These are phyloP conservation scores for Galeruca laticollis DNA, from an alignment of 2,888 invertebrate genomes.

Conservation along the genomic window DNA sequence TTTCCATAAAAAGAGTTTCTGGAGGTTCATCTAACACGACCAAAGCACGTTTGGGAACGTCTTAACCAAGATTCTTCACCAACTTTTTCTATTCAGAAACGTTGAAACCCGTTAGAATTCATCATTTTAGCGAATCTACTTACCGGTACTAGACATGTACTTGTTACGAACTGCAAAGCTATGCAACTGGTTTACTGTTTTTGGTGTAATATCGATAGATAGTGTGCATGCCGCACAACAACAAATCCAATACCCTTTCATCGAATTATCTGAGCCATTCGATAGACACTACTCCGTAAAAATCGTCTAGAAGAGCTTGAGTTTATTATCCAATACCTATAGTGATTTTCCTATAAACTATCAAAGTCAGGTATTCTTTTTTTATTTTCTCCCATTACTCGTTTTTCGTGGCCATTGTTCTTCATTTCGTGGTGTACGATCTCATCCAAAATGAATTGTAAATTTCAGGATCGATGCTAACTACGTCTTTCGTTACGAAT, in stretches of 20 bases:
- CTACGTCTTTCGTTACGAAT: conserved; percentile 98
- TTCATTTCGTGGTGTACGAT: conserved; percentile 97
- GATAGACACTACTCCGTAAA: conserved; percentile 98
- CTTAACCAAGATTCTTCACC: conserved; percentile 99
- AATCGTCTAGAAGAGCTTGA: conserved; percentile 96
- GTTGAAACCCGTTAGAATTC: conserved; percentile 99
- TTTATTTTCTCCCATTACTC: conserved; percentile 63
- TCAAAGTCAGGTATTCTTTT: conserved; percentile 95
- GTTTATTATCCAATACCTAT: conserved; percentile 98
- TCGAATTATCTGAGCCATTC: conserved; percentile 99
- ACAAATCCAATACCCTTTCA: conserved; percentile 96
- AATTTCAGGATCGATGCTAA: conserved; percentile 98
- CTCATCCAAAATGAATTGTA: conserved; percentile 98
- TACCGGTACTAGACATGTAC: conserved; percentile 98
- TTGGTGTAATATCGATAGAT: conserved; percentile 98
- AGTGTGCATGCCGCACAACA: conserved; percentile 99
- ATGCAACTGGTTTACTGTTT: conserved; percentile 95
- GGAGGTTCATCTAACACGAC: conserved; percentile 98
- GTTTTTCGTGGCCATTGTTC: conserved; percentile 87
- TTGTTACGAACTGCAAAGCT: conserved; percentile 99
- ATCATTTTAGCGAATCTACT: conserved; percentile 99
- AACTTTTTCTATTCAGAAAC: conserved; percentile 99
- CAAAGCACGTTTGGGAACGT: conserved; percentile 98
- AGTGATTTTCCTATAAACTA: conserved; percentile 99
- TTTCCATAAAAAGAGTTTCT: too few species aligned